Evolutionary conservation across 2,797 vertebrate species (phyloP), one percentile per base, ranked within the genome.

Genomic region (Cryptoprocta ferox): DNA sequence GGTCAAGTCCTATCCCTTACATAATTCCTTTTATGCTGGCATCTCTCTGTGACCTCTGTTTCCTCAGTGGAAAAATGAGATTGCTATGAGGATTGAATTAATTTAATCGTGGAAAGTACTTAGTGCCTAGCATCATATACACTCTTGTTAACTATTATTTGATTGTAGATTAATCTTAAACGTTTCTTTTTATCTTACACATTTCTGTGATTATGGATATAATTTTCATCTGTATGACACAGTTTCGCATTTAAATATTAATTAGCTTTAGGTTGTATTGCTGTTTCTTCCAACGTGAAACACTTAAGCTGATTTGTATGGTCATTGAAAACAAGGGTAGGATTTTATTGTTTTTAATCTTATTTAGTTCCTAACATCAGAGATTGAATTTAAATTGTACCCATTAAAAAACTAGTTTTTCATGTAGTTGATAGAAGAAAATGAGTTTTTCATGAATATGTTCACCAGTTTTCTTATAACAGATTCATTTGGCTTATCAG

Each of bases 331-430:
- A 11, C 63, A 89, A 86, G 35, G 37, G 39, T 91, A 95, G 70
- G 14, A 42, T 94, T 95, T 96, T 94, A 86, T 18, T 48, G 1
- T 91, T 92, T 73, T 94, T 89, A 30, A 76, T 89, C 19, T 91
- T 84, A 42, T 32, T 45, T 32, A 70, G 19, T 82, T 70, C 32
- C 18, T 82, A 63, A 92, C 16, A 42, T 85, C 42, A 85, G 35
- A 83, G 45, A 96, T 30, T 95, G 56, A 94, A 70, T 94, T 78
- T 76, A 84, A 95, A 96, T 86, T 26, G 24, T 87, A 65, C 15
- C 15, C 48, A 92, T 10, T 90, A 73, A 85, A 96, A 80, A 68
- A 28, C 56, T 70, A 50, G 6, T 37, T 96, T 93, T 91, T 65
- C 2, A 26, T 48, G 2, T 93, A 93, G 61, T 59, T 86, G 71